Evolutionary conservation across 2,888 invertebrate species (phyloP), one percentile per base, ranked within the genome.

Genomic region (Lasius platythorax): DNA sequence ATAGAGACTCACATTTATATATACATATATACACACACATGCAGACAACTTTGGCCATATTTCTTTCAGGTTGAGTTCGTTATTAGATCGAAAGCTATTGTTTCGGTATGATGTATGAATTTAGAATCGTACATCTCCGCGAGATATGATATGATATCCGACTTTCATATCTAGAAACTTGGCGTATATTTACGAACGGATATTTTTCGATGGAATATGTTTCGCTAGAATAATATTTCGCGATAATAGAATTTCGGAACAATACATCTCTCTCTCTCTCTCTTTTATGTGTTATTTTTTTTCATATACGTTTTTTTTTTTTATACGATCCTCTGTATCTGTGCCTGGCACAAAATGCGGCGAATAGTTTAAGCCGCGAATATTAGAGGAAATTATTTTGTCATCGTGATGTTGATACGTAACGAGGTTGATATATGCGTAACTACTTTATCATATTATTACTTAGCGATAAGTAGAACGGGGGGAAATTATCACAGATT

Each of bases 401-500:
- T 63, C 83, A 74, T 82, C 68, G 23, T 23, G 82, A 73, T 74
- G 72, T 72, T 75, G 3, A 33, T 50, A n/a, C 23, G 15, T 66
- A 61, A 18, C 37, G 15, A 37, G 43, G 46, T 53, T 53, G 53
- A 50, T 37, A 37, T 61, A 37, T 61, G 56, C 63, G 18, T 30
- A 78, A 82, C 82, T 79, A 85, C 87, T 84, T 90, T 87, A 88
- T 88, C 82, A 64, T 68, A 74, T 85, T 87, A 88, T 88, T 88
- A 85, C 85, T 84, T 64, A 82, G 81, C 81, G 90, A 90, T 88
- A 90, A 90, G 89, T 85, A 83, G 87, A 75, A 67, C 63, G 61
- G 61, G 82, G 85, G 87, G 37, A 90, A 89, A 78, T 90, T 90
- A 90, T 86, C 89, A 79, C 78, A 86, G 90, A 90, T 89, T 88